Percentiles rank a stretch among this genome's conserved stretches.
These are phyloP conservation scores for Turnix velox DNA, from an alignment of 2,113 vertebrate species.

Conservation along the genomic window DNA sequence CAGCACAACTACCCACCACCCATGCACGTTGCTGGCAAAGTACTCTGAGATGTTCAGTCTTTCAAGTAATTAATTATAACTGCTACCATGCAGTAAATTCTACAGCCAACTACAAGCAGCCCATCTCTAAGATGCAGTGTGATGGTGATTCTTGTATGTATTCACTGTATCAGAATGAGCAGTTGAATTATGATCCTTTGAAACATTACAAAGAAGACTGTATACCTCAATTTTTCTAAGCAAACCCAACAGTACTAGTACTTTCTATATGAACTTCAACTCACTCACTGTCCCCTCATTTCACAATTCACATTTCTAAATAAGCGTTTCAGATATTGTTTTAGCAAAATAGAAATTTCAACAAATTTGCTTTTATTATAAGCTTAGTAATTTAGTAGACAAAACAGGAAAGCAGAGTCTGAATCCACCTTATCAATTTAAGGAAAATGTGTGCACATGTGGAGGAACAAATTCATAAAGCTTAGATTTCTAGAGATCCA, in stretches of 20 bases:
- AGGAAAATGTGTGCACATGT: accelerated
- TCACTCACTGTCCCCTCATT: background rate
- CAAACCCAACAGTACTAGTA: background rate
- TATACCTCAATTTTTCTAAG: background rate
- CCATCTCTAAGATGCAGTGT: background rate
- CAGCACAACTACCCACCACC: background rate
- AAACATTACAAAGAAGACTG: background rate
- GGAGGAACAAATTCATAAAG: accelerated
- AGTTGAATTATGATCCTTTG: constrained; percentile 14
- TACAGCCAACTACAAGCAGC: background rate
- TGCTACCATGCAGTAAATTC: background rate
- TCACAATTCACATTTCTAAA: background rate
- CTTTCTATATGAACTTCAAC: background rate
- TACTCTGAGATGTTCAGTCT: background rate
- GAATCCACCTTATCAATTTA: background rate
- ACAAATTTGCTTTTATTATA: background rate
- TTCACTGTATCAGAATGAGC: background rate
- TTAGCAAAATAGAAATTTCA: background rate
- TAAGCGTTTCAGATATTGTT: background rate
- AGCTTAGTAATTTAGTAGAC: background rate
- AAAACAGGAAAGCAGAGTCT: background rate
- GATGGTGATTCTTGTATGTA: background rate
- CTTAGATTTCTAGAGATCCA: background rate
- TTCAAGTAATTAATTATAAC: constrained; percentile 46
- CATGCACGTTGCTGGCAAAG: background rate